Base-by-base conservation (phyloP, 2,888 invertebrate genomes). In the Euplexia lucipara region DNA sequence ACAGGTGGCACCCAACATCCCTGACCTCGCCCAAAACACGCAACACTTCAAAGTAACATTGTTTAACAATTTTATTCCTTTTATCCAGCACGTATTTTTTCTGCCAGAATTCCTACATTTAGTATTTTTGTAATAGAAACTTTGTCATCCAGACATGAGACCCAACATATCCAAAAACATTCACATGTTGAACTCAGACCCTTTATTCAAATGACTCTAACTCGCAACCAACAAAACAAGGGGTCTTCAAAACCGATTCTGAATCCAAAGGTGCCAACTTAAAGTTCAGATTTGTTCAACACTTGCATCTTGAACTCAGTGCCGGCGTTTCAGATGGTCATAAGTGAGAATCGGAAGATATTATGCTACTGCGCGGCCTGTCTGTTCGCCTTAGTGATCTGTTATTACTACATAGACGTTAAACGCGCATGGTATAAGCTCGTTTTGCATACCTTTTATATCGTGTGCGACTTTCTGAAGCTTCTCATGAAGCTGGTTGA, bases 401-500 rank as follows among this genome's bases (percentile, higher is more conserved):
- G 80, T 76, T 92, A 87, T 71, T 88, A 83, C 76, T 85, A 87
- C 53, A 81, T 95, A 87, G 94, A 95, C 88, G 77, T 92, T 74
- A 90, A 86, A 70, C 90, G 95, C 12, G 78, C 88, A 79, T 94
- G 92, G 90, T 95, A 95, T 87, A 94, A 92, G 75, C 63, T 92
- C n/a, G 44, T 94, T 60, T 78, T 94, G 67, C 90, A 95, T 54
- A 71, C 88, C 65, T 95, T 95, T 76, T 95, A 95, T 73, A 84
- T 94, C 49, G 88, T 85, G 60, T 93, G 95, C 70, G 95, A 95
- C 64, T 83, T 94, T 87, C 81, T 95, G 75, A 93, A 93, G 78
- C 80, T 94, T 14, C 79, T 95, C 42, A 92, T 95, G 88, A 94
- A 95, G 78, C 83, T 95, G 39, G 93, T 94, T 7, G 95, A 94